These are phyloP conservation scores for Hyphantria cunea DNA, from an alignment of 1,140 invertebrate genomes.

Conservation along the genomic window DNA sequence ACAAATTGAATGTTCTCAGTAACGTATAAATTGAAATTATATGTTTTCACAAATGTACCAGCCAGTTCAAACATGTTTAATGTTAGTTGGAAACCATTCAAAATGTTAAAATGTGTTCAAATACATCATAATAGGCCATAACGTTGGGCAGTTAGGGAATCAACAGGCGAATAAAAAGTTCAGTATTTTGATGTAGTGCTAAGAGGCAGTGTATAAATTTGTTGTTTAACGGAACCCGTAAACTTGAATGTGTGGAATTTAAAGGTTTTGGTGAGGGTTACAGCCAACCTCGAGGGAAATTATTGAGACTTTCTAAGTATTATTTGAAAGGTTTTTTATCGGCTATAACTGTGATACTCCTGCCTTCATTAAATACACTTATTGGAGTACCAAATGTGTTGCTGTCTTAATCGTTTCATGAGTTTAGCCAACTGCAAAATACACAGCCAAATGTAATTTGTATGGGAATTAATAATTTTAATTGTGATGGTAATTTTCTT, in stretches of 20 bases:
- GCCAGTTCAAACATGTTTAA: conserved; percentile 2
- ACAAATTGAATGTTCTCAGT: too few species aligned
- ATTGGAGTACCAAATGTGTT: background rate
- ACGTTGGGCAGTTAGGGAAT: conserved; percentile 39
- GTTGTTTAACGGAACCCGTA: conserved; percentile 23
- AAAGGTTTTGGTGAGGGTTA: background rate
- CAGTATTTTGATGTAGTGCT: conserved; percentile 29
- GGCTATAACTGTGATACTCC: conserved; percentile 7
- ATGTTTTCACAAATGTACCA: too few species aligned
- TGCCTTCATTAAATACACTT: background rate
- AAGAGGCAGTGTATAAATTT: conserved; percentile 22
- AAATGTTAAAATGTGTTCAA: conserved; percentile 34
- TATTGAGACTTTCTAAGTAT: background rate
- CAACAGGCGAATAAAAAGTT: conserved; percentile 58
- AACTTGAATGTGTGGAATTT: conserved; percentile 23
- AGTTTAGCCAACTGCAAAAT: too few species aligned
- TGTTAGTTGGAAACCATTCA: conserved; percentile 23
- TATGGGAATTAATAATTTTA: too few species aligned
- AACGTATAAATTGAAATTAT: too few species aligned
- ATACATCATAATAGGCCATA: conserved; percentile 49
- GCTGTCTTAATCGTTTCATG: too few species aligned
- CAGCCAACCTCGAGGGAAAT: background rate
- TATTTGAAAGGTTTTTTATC: conserved; percentile 3
- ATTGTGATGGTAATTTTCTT: too few species aligned
- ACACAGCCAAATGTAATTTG: too few species aligned